Evolutionary conservation across 2,888 invertebrate genomes (phyloP).

Genomic region (Antheraea assamensis): DNA sequence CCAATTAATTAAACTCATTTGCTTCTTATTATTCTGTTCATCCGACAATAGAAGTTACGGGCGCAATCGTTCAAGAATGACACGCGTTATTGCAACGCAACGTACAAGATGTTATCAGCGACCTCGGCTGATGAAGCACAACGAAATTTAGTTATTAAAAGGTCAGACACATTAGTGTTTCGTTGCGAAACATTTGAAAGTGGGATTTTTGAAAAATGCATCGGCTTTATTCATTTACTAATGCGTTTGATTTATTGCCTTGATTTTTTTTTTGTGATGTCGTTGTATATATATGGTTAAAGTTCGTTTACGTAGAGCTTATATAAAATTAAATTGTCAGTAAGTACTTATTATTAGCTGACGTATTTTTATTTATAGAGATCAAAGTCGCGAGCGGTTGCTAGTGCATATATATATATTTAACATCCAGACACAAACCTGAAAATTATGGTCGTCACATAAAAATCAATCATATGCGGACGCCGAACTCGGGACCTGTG

Average conservation of each 20-base stretch:
- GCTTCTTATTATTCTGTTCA: not conserved
- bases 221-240: not conserved
- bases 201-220: slow-evolving; percentile 15
- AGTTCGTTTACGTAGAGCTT: not conserved
- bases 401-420: too few species aligned
- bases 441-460: too few species aligned
- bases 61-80: not conserved
- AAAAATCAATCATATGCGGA: too few species aligned
- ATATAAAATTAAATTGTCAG: not conserved
- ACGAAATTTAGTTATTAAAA: slow-evolving; percentile 35
- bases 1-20: not conserved
- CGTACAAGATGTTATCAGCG: not conserved
- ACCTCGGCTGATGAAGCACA: slow-evolving; percentile 14
- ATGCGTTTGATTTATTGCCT: not conserved
- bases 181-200: slow-evolving; percentile 31
- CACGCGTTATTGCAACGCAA: slow-evolving; percentile 9
- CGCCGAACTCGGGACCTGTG: too few species aligned
- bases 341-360: too few species aligned
- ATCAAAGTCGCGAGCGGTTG: too few species aligned
- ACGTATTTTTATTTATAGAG: too few species aligned
- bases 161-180: slow-evolving; percentile 49
- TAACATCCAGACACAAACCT: too few species aligned
- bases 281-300: not conserved
- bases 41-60: not conserved
- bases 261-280: not conserved